Percentiles rank a stretch among this genome's conserved stretches.
Conservation (phyloP, 2,113 vertebrate species). For the Jacana jacana region DNA sequence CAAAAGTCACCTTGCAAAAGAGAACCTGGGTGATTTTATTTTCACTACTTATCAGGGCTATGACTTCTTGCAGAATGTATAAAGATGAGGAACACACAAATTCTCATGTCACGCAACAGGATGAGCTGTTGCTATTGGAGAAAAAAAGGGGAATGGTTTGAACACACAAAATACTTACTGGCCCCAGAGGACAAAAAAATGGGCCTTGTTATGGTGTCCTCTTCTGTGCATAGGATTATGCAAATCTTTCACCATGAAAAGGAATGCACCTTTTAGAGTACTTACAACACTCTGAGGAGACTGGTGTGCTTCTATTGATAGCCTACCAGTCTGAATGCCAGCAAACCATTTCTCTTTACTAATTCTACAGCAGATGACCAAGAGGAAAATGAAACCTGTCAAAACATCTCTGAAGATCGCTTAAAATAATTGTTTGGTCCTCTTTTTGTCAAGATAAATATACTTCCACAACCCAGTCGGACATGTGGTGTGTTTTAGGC, state of each 20-base stretch:
- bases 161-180: not conserved
- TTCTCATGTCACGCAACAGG: not conserved
- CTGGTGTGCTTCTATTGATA: not conserved
- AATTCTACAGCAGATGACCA: not conserved
- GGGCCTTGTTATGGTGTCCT: not conserved
- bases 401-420: not conserved
- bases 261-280: not conserved
- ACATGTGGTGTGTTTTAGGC: not conserved
- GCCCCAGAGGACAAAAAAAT: not conserved
- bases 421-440: not conserved
- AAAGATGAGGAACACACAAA: not conserved
- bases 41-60: not conserved
- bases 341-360: not conserved
- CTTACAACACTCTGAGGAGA: not conserved
- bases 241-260: not conserved
- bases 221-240: not conserved
- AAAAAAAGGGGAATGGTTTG: not conserved
- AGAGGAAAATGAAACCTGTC: not conserved
- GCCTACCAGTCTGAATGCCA: not conserved
- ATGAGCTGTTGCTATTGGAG: not conserved
- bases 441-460: not conserved
- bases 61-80: not conserved
- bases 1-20: not conserved
- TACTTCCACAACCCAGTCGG: not conserved
- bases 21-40: not conserved